Evolutionary conservation across 2,888 invertebrate species (phyloP).

Genomic region (Hydropsyche betteni): DNA sequence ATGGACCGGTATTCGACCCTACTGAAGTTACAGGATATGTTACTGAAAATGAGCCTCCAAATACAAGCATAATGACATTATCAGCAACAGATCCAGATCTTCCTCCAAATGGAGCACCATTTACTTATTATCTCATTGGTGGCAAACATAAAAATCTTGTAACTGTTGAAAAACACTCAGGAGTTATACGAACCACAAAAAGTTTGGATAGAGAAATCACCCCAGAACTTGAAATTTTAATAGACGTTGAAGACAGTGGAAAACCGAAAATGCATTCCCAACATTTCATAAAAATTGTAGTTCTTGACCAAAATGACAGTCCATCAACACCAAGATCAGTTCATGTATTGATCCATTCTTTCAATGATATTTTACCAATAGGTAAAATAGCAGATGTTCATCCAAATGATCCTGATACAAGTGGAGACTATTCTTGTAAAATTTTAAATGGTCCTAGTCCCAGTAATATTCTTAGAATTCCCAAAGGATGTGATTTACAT

Average conservation of each 20-base stretch:
- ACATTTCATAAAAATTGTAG: slow-evolving; percentile 77
- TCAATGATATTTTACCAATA: slow-evolving; percentile 77
- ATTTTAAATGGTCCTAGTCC: slow-evolving; percentile 73
- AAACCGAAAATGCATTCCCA: slow-evolving; percentile 84
- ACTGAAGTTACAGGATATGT: slow-evolving; percentile 78
- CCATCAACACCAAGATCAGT: slow-evolving; percentile 86
- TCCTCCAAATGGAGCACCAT: slow-evolving; percentile 91
- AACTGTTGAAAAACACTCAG: slow-evolving; percentile 80
- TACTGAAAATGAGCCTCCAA: slow-evolving; percentile 86
- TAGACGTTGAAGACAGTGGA: slow-evolving; percentile 91
- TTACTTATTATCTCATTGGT: slow-evolving; percentile 80
- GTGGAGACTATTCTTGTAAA: slow-evolving; percentile 88
- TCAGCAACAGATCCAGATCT: slow-evolving; percentile 88
- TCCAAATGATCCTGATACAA: slow-evolving; percentile 91
- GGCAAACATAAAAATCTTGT: slow-evolving; percentile 81
- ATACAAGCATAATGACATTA: slow-evolving; percentile 84
- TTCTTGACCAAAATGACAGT: slow-evolving; percentile 90
- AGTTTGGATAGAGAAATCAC: slow-evolving; percentile 85
- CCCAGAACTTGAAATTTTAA: slow-evolving; percentile 76
- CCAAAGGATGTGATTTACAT: slow-evolving; percentile 81
- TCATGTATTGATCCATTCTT: slow-evolving; percentile 80
- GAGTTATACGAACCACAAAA: slow-evolving; percentile 79
- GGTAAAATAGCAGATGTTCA: slow-evolving; percentile 92
- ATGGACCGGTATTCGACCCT: slow-evolving; percentile 84
- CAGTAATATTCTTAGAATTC: slow-evolving; percentile 73